Conservation (phyloP, 2,888 invertebrate genomes). For the Leucophenga maculata region DNA sequence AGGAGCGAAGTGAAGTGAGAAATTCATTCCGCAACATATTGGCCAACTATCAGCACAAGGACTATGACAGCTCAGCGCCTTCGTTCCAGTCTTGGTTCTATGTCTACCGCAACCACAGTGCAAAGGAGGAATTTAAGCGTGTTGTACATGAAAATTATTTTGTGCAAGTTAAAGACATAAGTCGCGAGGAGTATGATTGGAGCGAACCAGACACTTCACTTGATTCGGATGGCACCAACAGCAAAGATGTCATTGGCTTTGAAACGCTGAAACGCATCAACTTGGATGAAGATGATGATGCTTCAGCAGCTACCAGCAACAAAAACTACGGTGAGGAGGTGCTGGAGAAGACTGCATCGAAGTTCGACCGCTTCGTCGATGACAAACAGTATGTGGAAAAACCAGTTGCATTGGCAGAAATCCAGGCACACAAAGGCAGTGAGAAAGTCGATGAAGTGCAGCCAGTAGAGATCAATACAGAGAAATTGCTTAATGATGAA, state of each 20-base stretch:
- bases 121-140: conserved; percentile 76
- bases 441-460: conserved; percentile 45
- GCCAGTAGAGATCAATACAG: conserved; percentile 38
- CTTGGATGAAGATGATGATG: conserved; percentile 50
- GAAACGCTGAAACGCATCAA: conserved; percentile 71
- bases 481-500: conserved; percentile 44
- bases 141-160: conserved; percentile 76
- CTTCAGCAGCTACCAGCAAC: conserved; percentile 30
- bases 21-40: conserved; percentile 59
- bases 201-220: conserved; percentile 58
- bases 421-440: conserved; percentile 55
- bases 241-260: conserved; percentile 71
- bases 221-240: conserved; percentile 60
- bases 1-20: conserved; percentile 69
- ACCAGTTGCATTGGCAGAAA: conserved; percentile 68
- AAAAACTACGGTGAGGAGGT: conserved; percentile 61
- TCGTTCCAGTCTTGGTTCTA: conserved; percentile 80
- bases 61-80: conserved; percentile 67
- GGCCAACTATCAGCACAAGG: conserved; percentile 57
- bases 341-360: conserved; percentile 67
- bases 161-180: conserved; percentile 76
- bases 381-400: conserved; percentile 72
- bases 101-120: conserved; percentile 78
- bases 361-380: conserved; percentile 70
- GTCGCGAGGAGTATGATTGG: conserved; percentile 62